Base-by-base conservation (phyloP, 2,113 vertebrate species). In the Rhegmatorhina hoffmannsi region DNA sequence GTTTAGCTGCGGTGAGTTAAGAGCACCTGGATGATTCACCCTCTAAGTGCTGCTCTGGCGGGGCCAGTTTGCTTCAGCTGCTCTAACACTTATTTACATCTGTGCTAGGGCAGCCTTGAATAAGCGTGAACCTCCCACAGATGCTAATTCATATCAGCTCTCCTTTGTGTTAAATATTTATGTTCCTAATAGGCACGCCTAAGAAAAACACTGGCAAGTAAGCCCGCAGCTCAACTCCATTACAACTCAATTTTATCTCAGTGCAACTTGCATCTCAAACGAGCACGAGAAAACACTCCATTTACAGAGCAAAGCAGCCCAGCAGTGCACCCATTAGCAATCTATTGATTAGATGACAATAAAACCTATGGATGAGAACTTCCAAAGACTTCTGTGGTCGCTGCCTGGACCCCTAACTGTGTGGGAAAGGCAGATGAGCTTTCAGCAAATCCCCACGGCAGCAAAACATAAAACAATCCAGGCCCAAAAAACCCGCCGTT, bases 81-180 rank as follows among this genome's bases (percentile, higher is more conserved):
- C 25, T n/a, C 1, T 7, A 72, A 81, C 26, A 3, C 40, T 75
- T 90, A 88, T 89, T 95, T 95, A 79, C 90, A 68, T 36, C 81
- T 36, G 64, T 25, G 77, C 52, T 23, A 31, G 82, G 78, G 69
- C 38, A 80, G 90, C 80, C 85, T 52, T 29, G 89, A 60, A 28
- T 47, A 56, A 90, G 89, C 1, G 60, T 2, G 13, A 94, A 21
- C 84, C 91, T 97, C 93, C 95, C 87, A 68, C 85, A 9, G 84
- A 67, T 11, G 53, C 74, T 74, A 94, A 92, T 93, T 95, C 87
- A 69, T 87, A 87, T 83, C 36, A 24, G 73, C 53, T 92, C 96
- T 92, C 91, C 87, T 90, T 67, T 53, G 74, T 73, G 89, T 96
- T 88, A 84, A 91, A 92, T 89, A 95, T 92, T 91, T 75, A 89